Percentiles rank a stretch among this genome's conserved stretches.
Evolutionary conservation across 2,797 vertebrate genomes (phyloP).

Genomic region (Coregonus suidteri): DNA sequence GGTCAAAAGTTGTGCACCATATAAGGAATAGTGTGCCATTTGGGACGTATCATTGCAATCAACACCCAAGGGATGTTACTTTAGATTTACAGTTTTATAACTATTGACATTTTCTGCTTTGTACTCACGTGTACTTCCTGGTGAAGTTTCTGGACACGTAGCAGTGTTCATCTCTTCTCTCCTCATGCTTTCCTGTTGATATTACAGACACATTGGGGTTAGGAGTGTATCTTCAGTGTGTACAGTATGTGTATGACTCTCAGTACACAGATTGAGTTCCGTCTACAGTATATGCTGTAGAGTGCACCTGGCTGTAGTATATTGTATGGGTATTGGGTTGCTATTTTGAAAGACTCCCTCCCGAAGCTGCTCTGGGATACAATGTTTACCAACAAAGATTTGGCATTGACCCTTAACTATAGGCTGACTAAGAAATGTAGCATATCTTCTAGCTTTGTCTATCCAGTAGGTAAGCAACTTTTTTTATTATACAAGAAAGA

Average conservation of each 20-base stretch:
- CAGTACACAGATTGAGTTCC: not conserved
- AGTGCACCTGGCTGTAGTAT: not conserved
- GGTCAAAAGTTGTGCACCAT: no score
- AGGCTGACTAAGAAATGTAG: no score
- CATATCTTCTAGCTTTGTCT: no score
- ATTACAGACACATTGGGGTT: not conserved
- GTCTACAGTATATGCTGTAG: not conserved
- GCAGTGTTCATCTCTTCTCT: slow-evolving; percentile 81
- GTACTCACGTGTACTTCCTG: slow-evolving; percentile 79
- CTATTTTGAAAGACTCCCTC: not conserved
- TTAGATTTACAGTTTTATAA: not conserved
- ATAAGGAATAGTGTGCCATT: no score
- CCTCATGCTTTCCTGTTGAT: slow-evolving; percentile 80
- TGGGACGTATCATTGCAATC: not conserved
- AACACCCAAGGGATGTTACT: not conserved
- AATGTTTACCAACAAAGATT: no score
- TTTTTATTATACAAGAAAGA: no score
- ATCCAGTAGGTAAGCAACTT: no score
- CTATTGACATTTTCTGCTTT: no score
- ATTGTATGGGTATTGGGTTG: not conserved
- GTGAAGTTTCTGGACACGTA: slow-evolving; percentile 81
- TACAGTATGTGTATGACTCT: no score
- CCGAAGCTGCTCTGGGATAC: no score
- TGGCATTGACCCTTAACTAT: no score
- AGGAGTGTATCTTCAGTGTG: not conserved